Evolutionary conservation across 37 sponge, comb jelly and placozoan genomes (phyloP), one percentile per base, ranked within the genome.

Genomic region (Oopsacas minuta): DNA sequence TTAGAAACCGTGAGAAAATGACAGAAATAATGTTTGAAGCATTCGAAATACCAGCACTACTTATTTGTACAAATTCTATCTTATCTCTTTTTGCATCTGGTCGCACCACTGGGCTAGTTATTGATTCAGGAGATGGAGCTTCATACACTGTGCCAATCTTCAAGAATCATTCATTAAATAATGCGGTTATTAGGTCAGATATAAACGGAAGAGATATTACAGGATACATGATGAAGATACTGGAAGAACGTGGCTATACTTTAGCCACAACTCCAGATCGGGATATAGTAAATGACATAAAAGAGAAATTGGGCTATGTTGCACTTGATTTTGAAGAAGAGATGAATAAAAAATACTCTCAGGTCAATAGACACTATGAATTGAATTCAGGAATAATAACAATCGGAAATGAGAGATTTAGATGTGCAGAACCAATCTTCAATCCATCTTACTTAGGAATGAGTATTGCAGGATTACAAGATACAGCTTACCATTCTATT

Each of bases 401-500:
- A 3, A 61, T 61, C 28, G 75, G 75, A n/a, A 12, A 61, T 12
- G 75, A 61, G 30, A 12, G 20, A n/a, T 61, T 61, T 34, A 10
- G 75, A 25, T 61, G 75, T 61, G 75, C 75, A 34, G 75, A 61
- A 34, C 75, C 75, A 32, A 10, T 61, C 5, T 61, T 61, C 75
- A 7, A 3, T 5, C 75, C 75, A 20, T 61, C 75, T 3, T 34
- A 25, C 28, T 3, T 61, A 5, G 75, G 75, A 10, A 20, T 61
- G 75, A 61, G 75, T n/a, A 61, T 34, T 61, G 20, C 75, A 32
- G 75, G 75, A 25, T 61, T 61, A 61, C 75, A 3, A 61, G 75
- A 61, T 61, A 34, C 30, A 61, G 75, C 75, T 25, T 12, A 25
- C 30, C 7, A 61, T 12, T 61, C 75, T 3, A 61, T 61, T 32